Evolutionary conservation across 2,888 invertebrate genomes (phyloP), one percentile per base, ranked within the genome.

Genomic region (Chalcis sispes): DNA sequence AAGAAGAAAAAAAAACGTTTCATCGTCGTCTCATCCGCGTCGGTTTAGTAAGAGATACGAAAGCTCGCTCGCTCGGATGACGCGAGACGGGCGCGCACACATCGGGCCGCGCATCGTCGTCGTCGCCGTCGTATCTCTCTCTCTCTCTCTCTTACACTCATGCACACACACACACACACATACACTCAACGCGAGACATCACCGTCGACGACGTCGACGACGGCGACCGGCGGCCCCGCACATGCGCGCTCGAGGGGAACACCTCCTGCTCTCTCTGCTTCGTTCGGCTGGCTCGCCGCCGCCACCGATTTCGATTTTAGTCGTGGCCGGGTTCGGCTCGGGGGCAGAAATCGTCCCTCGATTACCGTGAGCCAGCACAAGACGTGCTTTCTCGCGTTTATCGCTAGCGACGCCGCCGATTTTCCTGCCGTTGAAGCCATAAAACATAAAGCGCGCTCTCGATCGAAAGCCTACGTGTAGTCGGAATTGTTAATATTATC

Each of bases 291-390:
- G 81, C 83, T 83, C 83, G 83, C 85, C 83, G 81, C 85, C 84
- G 83, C 83, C 86, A 86, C 87, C 87, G 87, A 87, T 87, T 87
- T 87, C 87, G 87, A 87, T 87, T 87, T 87, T 87, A 87, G 87
- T 87, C 87, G 86, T 86, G 85, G 87, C 86, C 87, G 86, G 87
- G 86, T 86, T 86, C 86, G 86, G 87, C 84, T 85, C 83, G 85
- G 86, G 83, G 84, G 84, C 83, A 87, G 85, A 86, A 87, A 87
- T 87, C 85, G 83, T 61, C 10, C 32, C 23, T 29, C 58, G 32
- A 5, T 32, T 32, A 32, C 8, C 8, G 8, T 8, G 3, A 32
- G 32, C 32, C n/a, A n/a, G n/a, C n/a, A n/a, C n/a, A n/a, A n/a
- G n/a, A n/a, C n/a, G n/a, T n/a, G n/a, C n/a, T n/a, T n/a, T n/a